Percentiles rank a stretch among this genome's conserved stretches.
phyloP scores from a whole-genome alignment of 1,140 invertebrate genomes.

The Protaetia brevitarsis region DNA sequence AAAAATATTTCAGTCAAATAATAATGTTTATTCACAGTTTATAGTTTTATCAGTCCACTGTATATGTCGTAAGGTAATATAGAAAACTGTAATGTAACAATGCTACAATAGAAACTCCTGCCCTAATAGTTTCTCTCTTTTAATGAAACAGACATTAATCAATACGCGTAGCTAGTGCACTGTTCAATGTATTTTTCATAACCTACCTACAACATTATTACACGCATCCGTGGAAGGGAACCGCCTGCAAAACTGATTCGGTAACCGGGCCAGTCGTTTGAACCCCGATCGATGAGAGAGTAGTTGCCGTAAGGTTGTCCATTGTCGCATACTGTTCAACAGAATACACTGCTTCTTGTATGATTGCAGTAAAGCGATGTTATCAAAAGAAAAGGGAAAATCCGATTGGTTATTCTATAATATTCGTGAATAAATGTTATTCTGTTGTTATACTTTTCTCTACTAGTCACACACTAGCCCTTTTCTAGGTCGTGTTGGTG shows the following conservation, averaged over 20 bases:
- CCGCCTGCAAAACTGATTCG: slow-evolving; percentile 18
- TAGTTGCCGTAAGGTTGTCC: slow-evolving; percentile 23
- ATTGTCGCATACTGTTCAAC: slow-evolving; percentile 26
- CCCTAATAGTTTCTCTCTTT: too few relatives aligned
- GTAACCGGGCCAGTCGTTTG: slow-evolving; percentile 29
- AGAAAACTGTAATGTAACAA: too few relatives aligned
- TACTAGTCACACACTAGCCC: background rate
- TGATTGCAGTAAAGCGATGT: slow-evolving; percentile 3
- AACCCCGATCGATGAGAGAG: slow-evolving; percentile 31
- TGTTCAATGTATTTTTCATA: too few relatives aligned
- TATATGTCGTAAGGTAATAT: too few relatives aligned
- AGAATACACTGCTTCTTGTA: background rate
- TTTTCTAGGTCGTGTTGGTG: background rate
- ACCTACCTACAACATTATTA: too few relatives aligned
- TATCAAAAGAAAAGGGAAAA: background rate
- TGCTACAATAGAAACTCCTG: too few relatives aligned
- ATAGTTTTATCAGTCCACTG: too few relatives aligned
- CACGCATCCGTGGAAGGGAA: background rate
- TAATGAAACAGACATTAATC: too few relatives aligned
- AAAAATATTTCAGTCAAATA: too few relatives aligned
- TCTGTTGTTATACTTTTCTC: background rate
- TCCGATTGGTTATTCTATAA: background rate
- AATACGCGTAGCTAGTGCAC: too few relatives aligned
- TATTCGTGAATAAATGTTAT: background rate
- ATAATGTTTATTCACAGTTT: too few relatives aligned